Conservation (phyloP, 2,797 vertebrate genomes). For the Megaceryle alcyon region DNA sequence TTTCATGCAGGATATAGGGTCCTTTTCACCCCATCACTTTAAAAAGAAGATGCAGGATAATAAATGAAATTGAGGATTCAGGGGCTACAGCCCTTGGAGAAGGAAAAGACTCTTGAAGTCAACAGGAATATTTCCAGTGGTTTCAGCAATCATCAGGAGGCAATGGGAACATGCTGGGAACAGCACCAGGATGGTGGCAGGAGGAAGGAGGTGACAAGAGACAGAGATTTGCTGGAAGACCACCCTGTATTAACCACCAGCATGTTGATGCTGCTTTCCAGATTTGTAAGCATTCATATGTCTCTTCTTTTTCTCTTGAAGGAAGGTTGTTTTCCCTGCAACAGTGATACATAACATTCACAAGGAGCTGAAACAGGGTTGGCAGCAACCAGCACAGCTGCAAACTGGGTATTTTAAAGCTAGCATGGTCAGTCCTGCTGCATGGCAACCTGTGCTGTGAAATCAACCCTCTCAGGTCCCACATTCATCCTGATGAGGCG, state of each 20-base stretch:
- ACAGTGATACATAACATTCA: background rate
- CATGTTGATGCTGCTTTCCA: background rate
- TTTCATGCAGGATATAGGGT: background rate
- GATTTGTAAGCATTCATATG: rapidly evolving
- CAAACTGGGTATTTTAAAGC: background rate
- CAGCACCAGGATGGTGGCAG: background rate
- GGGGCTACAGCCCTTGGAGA: background rate
- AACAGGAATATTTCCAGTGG: background rate
- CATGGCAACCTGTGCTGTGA: background rate
- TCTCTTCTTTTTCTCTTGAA: background rate
- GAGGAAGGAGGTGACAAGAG: background rate
- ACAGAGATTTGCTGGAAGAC: background rate
- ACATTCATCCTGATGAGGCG: background rate
- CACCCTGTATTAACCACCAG: background rate
- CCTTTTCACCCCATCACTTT: background rate
- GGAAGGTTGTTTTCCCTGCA: background rate
- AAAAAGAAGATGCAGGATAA: background rate
- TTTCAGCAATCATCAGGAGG: background rate
- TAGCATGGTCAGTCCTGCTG: background rate
- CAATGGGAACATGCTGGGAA: background rate
- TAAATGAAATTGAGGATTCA: background rate
- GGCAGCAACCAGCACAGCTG: background rate
- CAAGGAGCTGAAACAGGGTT: background rate
- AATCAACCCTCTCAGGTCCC: background rate
- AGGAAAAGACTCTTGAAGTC: background rate